A percentile compares a stretch with the other conserved stretches of the same genome.
Conservation (phyloP, 2,797 vertebrate species). For the Chelonia mydas region DNA sequence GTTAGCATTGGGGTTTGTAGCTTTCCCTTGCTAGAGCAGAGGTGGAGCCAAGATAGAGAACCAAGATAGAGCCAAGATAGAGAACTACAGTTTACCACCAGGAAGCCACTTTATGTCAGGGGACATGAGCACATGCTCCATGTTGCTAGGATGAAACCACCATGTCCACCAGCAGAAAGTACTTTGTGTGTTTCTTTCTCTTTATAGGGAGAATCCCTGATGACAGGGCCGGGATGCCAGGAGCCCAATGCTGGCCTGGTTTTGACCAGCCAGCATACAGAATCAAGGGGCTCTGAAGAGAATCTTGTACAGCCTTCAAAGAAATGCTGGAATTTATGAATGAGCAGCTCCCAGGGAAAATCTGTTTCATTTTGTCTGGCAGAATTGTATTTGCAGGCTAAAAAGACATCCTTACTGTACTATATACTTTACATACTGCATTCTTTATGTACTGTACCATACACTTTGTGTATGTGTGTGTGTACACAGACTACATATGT, state of each 20-base stretch:
- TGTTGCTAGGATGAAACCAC: background rate
- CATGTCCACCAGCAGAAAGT: background rate
- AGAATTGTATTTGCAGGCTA: background rate
- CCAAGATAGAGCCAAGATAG: slow-evolving; percentile 31
- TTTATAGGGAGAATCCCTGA: background rate
- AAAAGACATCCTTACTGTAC: background rate
- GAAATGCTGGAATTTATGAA: background rate
- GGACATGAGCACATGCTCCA: background rate
- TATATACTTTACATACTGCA: background rate
- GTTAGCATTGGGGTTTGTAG: slow-evolving; percentile 26
- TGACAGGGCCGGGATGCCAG: background rate
- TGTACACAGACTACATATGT: background rate
- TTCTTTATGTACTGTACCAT: no score
- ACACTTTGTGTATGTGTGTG: no score
- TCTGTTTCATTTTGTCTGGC: background rate
- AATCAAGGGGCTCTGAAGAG: background rate
- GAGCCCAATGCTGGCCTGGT: background rate
- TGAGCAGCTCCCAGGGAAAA: background rate
- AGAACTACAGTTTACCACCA: background rate
- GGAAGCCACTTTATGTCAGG: background rate
- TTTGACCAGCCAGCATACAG: background rate
- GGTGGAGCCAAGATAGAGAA: slow-evolving; percentile 25
- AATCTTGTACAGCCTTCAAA: background rate
- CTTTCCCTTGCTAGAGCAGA: slow-evolving; percentile 42
- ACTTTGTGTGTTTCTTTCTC: background rate